Conservation (phyloP, 2,797 vertebrate species). For the Chrysocyon brachyurus region DNA sequence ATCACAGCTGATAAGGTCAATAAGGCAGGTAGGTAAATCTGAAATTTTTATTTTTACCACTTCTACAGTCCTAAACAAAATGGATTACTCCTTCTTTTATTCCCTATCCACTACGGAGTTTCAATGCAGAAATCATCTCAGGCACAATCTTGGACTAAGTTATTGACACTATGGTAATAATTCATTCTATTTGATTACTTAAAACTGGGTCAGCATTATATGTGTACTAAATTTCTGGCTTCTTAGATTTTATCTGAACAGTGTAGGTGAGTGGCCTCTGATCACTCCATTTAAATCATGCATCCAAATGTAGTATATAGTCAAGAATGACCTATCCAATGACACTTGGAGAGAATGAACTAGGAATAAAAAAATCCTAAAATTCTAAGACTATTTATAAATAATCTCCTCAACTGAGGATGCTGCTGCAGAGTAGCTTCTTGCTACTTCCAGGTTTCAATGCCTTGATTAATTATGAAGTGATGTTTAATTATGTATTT, state of each 20-base stretch:
- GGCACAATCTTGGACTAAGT: neutral
- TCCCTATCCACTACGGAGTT: neutral
- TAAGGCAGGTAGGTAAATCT: neutral
- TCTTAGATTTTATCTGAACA: slow-evolving; percentile 35
- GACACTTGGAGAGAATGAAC: slow-evolving; percentile 76
- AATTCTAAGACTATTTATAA: slow-evolving; percentile 61
- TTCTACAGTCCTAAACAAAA: neutral
- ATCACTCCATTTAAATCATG: neutral
- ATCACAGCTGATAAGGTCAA: neutral
- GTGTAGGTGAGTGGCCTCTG: neutral
- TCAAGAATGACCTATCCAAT: slow-evolving; percentile 72
- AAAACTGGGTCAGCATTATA: neutral
- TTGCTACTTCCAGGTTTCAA: slow-evolving; percentile 71
- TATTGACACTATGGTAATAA: slow-evolving; percentile 20
- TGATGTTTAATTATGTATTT: slow-evolving; percentile 80
- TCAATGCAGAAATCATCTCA: neutral
- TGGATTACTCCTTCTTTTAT: neutral
- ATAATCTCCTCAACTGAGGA: slow-evolving; percentile 50
- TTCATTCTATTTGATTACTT: slow-evolving; percentile 1
- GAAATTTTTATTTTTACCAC: neutral
- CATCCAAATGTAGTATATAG: slow-evolving; percentile 56
- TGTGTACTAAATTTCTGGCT: slow-evolving; percentile 13
- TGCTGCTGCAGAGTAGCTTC: slow-evolving; percentile 54
- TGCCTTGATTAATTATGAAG: slow-evolving; percentile 78
- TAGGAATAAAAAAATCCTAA: slow-evolving; percentile 26